A percentile compares a stretch with the other conserved stretches of the same genome.
Evolutionary conservation across 2,888 invertebrate species (phyloP).

Genomic region (Dimorphilus gyrociliatus): DNA sequence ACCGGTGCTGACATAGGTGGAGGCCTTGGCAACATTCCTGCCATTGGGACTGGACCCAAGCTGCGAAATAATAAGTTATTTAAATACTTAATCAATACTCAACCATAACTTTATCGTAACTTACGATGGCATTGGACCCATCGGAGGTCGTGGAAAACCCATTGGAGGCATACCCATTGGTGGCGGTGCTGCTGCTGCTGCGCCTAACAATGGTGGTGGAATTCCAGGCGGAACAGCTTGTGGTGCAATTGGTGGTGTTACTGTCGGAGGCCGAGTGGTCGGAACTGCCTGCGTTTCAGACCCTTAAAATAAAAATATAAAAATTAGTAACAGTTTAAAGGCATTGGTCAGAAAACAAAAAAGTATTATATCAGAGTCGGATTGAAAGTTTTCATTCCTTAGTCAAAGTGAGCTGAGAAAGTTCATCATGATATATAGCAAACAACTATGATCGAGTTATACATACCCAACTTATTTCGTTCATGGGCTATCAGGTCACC

Average conservation of each 20-base stretch:
- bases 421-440: constrained; percentile 2
- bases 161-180: constrained; percentile 7
- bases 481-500: constrained; percentile 88
- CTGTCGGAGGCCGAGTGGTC: too few relatives aligned
- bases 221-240: constrained; percentile 1
- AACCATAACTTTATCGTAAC: constrained; percentile 6
- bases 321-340: neutral
- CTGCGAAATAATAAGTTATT: too few relatives aligned
- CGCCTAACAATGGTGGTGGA: neutral
- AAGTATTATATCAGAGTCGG: neutral
- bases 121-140: constrained; percentile 14
- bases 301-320: constrained; percentile 7
- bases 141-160: constrained; percentile 17
- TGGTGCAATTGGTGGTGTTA: too few relatives aligned
- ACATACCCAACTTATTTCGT: constrained; percentile 50
- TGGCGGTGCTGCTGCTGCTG: constrained; percentile 10
- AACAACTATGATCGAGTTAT: neutral
- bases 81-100: neutral
- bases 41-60: constrained; percentile 5
- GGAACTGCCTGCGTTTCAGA: too few relatives aligned
- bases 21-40: constrained; percentile 3
- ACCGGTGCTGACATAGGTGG: constrained; percentile 2
- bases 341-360: neutral
- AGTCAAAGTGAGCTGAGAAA: neutral
- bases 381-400: neutral